Conservation (phyloP, 2,888 invertebrate species). For the Habrosyne pyritoides region DNA sequence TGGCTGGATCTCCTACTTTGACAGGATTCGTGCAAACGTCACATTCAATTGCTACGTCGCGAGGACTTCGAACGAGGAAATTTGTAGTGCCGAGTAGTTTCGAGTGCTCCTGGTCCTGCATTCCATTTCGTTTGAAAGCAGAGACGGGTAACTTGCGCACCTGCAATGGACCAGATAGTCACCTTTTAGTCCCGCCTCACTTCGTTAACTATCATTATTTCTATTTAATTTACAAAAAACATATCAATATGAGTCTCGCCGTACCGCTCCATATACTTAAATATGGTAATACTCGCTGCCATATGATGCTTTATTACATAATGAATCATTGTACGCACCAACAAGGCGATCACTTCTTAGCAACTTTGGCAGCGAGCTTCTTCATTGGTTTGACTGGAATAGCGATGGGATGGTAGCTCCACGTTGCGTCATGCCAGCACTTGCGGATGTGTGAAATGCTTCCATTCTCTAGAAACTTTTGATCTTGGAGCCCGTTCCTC, state of each 20-base stretch:
- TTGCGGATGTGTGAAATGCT: slow-evolving; percentile 70
- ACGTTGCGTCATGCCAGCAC: slow-evolving; percentile 58
- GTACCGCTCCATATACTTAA: neutral
- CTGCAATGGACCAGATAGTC: slow-evolving; percentile 71
- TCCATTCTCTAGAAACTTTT: slow-evolving; percentile 63
- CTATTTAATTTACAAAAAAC: slow-evolving; percentile 14
- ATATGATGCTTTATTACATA: slow-evolving; percentile 13
- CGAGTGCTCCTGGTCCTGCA: slow-evolving; percentile 77
- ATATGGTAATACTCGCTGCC: slow-evolving; percentile 12
- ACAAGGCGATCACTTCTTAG: slow-evolving; percentile 50
- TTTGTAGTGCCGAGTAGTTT: slow-evolving; percentile 64
- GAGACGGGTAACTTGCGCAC: slow-evolving; percentile 67
- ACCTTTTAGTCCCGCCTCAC: slow-evolving; percentile 44
- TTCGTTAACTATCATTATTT: slow-evolving; percentile 27
- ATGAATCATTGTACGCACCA: slow-evolving; percentile 49
- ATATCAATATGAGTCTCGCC: neutral
- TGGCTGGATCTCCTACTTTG: slow-evolving; percentile 59
- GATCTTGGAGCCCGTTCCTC: slow-evolving; percentile 75
- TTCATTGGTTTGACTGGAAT: slow-evolving; percentile 64
- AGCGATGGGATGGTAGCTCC: slow-evolving; percentile 54
- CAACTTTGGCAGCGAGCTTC: slow-evolving; percentile 56
- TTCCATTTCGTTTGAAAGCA: slow-evolving; percentile 77
- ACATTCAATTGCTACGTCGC: slow-evolving; percentile 65
- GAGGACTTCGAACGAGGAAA: slow-evolving; percentile 63
- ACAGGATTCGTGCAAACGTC: slow-evolving; percentile 45